Evolutionary conservation across 2,888 invertebrate genomes (phyloP).

Genomic region (Heliconius charithonia): DNA sequence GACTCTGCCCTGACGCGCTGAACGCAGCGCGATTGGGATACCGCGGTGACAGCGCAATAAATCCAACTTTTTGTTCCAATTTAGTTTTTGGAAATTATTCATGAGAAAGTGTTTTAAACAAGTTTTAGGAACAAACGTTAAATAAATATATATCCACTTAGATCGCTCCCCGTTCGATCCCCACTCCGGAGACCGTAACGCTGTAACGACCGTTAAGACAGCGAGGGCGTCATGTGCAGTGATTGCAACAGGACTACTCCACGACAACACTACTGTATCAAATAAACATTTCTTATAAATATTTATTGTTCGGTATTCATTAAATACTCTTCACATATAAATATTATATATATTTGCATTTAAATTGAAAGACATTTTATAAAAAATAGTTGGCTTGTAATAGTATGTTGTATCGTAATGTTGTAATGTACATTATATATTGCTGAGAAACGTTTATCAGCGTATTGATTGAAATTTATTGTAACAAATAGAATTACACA

Average conservation of each 20-base stretch:
- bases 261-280: background rate
- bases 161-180: background rate
- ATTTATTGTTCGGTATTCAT: background rate
- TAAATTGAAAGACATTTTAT: background rate
- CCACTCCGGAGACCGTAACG: too few species aligned
- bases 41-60: background rate
- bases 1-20: too few species aligned
- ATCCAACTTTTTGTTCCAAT: background rate
- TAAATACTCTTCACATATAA: background rate
- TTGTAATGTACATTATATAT: background rate
- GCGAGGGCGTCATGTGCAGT: background rate
- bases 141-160: conserved; percentile 1
- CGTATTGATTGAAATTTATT: background rate
- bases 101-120: too few species aligned
- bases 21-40: too few species aligned
- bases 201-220: background rate
- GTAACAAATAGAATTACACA: background rate
- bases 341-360: too few species aligned
- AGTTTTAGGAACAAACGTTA: background rate
- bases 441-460: background rate
- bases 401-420: background rate
- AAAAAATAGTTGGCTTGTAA: background rate
- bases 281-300: background rate
- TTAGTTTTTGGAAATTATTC: too few species aligned
- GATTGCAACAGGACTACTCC: background rate